These are phyloP conservation scores for Canis aureus DNA, from an alignment of 2,113 vertebrate species.

Conservation along the genomic window DNA sequence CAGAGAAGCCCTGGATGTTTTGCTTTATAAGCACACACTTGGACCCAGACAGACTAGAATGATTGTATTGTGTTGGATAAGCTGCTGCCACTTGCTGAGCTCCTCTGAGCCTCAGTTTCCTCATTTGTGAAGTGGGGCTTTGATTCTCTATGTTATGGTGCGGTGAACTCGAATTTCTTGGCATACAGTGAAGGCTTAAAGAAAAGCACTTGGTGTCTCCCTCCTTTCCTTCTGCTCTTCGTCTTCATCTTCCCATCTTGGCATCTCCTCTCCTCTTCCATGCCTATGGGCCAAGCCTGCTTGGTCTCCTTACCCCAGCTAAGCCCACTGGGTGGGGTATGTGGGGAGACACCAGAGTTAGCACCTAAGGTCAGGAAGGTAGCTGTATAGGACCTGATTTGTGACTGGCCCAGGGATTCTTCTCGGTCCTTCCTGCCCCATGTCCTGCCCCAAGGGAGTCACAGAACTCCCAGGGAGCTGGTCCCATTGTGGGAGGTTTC, in stretches of 20 bases:
- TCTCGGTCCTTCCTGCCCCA: neutral
- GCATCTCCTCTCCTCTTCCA: neutral
- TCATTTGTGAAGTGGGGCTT: neutral
- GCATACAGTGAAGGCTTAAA: neutral
- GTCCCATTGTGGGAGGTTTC: neutral
- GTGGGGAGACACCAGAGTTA: neutral
- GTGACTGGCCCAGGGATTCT: neutral
- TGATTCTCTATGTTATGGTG: neutral
- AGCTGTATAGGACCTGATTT: too few relatives aligned
- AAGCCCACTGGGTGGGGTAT: neutral
- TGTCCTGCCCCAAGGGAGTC: neutral
- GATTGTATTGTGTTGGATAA: neutral
- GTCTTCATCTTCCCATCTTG: neutral
- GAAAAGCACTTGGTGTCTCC: neutral
- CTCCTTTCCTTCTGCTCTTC: neutral
- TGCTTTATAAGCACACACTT: neutral
- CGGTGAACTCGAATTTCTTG: fast-evolving
- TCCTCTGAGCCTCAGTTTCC: neutral
- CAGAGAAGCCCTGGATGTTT: neutral
- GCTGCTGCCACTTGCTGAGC: neutral
- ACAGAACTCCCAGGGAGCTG: too few relatives aligned
- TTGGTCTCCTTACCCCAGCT: neutral
- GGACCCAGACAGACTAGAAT: neutral
- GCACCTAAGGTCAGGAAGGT: neutral
- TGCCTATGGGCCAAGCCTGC: neutral